Conservation (phyloP, 2,797 vertebrate genomes). For the Ficedula albicollis region DNA sequence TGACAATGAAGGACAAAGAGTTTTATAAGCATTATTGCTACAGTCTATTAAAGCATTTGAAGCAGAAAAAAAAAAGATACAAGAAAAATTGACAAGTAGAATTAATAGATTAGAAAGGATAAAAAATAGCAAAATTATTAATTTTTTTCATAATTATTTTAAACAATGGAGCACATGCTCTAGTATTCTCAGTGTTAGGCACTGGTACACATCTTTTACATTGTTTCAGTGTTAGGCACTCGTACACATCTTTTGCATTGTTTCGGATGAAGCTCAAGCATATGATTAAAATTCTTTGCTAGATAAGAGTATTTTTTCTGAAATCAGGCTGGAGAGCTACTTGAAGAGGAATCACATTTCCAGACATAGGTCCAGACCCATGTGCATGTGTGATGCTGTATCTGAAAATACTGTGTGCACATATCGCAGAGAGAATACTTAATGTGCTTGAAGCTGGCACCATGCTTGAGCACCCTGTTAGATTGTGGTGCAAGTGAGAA, state of each 20-base stretch:
- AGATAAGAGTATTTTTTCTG: not conserved
- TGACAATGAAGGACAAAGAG: constrained; percentile 21
- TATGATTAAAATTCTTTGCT: not conserved
- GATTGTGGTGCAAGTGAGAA: not conserved
- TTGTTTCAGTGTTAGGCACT: not conserved
- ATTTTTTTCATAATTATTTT: not conserved
- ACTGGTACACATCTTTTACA: not conserved
- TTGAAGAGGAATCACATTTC: not conserved
- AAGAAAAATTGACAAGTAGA: not conserved
- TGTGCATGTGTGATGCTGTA: not conserved
- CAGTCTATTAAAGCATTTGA: constrained; percentile 15
- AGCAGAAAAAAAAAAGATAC: not conserved
- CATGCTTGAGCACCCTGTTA: constrained; percentile 11
- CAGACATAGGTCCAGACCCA: not conserved
- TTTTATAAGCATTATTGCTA: not conserved
- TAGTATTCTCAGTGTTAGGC: not conserved
- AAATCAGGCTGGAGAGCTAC: not conserved
- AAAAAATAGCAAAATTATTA: not conserved
- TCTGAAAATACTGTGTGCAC: not conserved
- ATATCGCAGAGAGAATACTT: not conserved
- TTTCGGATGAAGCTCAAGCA: not conserved
- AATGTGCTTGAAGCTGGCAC: constrained; percentile 36
- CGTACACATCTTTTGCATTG: not conserved
- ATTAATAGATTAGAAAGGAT: not conserved
- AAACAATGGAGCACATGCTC: not conserved